A percentile compares a stretch with the other conserved stretches of the same genome.
Conservation (phyloP, 2,797 vertebrate species). For the Syngnathus rostellatus region DNA sequence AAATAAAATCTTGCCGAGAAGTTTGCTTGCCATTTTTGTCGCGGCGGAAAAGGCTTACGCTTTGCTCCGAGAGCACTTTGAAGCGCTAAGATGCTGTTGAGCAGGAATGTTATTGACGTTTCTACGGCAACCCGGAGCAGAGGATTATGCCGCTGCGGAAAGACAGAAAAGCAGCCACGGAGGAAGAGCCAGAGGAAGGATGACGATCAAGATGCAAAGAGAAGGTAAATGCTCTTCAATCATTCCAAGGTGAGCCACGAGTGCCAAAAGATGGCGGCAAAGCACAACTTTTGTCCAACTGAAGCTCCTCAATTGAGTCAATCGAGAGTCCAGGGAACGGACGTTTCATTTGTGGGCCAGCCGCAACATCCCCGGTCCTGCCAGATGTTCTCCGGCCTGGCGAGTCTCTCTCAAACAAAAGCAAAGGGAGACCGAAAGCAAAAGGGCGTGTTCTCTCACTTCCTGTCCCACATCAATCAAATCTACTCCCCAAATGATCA, state of each 20-base stretch:
- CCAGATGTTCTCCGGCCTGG: conserved; percentile 30
- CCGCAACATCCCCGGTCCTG: conserved; percentile 41
- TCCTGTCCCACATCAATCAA: conserved; percentile 68
- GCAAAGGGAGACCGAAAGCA: conserved; percentile 18
- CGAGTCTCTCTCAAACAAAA: conserved; percentile 3
- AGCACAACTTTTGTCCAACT: too few species aligned
- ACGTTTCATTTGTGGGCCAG: conserved; percentile 26
- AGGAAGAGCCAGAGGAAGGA: conserved; percentile 17
- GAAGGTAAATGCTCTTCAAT: not conserved
- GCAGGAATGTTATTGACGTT: conserved; percentile 81
- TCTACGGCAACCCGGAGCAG: conserved; percentile 72
- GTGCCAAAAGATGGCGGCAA: too few species aligned
- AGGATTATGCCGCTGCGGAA: conserved; percentile 62
- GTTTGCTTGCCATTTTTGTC: conserved; percentile 24
- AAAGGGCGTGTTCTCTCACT: conserved; percentile 31
- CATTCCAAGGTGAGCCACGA: too few species aligned
- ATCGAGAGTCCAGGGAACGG: not conserved
- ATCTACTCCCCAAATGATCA: conserved; percentile 74
- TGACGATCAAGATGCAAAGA: conserved; percentile 8
- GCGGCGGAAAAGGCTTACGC: not conserved
- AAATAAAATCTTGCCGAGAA: not conserved
- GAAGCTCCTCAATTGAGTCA: too few species aligned
- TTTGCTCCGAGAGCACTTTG: conserved; percentile 64
- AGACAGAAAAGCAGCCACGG: conserved; percentile 12
- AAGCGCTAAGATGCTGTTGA: conserved; percentile 74